phyloP scores from a whole-genome alignment of 2,888 invertebrate species.

The Autographa gamma region DNA sequence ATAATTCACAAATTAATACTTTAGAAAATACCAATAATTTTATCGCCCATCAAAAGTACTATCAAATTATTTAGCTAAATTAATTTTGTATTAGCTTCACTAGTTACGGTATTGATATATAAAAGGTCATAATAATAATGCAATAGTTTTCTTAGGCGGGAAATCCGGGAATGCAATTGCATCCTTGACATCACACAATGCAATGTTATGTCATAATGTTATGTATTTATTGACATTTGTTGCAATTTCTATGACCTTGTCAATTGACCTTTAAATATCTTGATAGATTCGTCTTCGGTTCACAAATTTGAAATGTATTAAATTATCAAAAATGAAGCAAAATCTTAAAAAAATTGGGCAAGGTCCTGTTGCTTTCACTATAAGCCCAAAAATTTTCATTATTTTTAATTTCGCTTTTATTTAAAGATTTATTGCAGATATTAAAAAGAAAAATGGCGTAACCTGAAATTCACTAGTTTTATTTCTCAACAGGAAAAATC shows the following conservation, averaged over 20 bases:
- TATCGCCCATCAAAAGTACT: neutral
- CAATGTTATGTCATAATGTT: neutral
- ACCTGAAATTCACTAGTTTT: too few relatives aligned
- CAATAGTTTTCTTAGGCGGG: neutral
- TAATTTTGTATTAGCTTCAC: constrained; percentile 2
- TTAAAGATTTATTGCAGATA: too few relatives aligned
- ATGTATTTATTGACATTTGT: neutral
- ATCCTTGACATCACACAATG: neutral
- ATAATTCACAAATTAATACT: neutral
- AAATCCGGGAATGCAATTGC: neutral
- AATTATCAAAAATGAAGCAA: too few relatives aligned
- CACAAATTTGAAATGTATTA: neutral
- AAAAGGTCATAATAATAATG: neutral
- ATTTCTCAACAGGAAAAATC: too few relatives aligned
- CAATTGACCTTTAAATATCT: neutral
- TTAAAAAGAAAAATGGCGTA: too few relatives aligned
- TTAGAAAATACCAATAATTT: neutral
- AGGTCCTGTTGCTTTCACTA: too few relatives aligned
- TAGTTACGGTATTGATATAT: constrained; percentile 1
- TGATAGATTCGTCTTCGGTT: neutral
- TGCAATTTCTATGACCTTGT: constrained; percentile 5
- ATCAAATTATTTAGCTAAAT: neutral
- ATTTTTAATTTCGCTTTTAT: too few relatives aligned
- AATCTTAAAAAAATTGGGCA: too few relatives aligned
- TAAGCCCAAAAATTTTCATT: too few relatives aligned